Conservation (phyloP, 30 jellyfish, hydroid and myxozoan species). For the Chrysaora quinquecirrha region DNA sequence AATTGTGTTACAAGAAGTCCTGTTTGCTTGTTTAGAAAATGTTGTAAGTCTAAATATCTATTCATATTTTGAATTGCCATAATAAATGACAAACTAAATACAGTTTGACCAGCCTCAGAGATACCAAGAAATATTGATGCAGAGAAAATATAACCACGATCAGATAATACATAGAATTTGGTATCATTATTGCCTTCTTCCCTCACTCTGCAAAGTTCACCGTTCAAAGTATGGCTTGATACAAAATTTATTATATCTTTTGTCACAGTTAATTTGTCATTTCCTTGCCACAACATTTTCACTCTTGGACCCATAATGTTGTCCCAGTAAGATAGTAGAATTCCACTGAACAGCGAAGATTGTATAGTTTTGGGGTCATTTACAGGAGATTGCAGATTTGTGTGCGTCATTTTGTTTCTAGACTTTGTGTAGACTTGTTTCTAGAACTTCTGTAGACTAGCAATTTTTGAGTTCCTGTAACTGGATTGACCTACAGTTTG, state of each 20-base stretch:
- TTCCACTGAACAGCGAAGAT: conserved; percentile 72
- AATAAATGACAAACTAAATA: conserved; percentile 72
- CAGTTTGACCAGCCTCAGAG: conserved; percentile 75
- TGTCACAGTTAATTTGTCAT: conserved; percentile 49
- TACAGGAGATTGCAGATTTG: background rate
- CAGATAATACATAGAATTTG: conserved; percentile 72
- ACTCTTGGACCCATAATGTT: conserved; percentile 89
- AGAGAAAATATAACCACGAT: conserved; percentile 72
- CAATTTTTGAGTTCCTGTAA: too few relatives aligned
- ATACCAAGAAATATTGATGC: conserved; percentile 77
- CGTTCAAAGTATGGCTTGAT: conserved; percentile 86
- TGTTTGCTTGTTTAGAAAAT: conserved; percentile 56
- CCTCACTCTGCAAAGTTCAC: conserved; percentile 83
- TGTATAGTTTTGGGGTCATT: background rate
- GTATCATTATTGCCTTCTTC: conserved; percentile 74
- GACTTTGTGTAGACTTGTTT: too few relatives aligned
- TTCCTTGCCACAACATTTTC: conserved; percentile 78
- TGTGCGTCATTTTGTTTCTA: background rate
- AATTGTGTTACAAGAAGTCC: conserved; percentile 54
- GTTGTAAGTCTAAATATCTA: conserved; percentile 65
- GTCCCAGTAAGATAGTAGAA: conserved; percentile 86
- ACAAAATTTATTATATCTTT: conserved; percentile 62
- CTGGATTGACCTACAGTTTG: too few relatives aligned
- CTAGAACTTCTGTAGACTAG: too few relatives aligned
- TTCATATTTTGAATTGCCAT: conserved; percentile 71